Conservation (phyloP, 1,140 invertebrate genomes). For the Manduca sexta region DNA sequence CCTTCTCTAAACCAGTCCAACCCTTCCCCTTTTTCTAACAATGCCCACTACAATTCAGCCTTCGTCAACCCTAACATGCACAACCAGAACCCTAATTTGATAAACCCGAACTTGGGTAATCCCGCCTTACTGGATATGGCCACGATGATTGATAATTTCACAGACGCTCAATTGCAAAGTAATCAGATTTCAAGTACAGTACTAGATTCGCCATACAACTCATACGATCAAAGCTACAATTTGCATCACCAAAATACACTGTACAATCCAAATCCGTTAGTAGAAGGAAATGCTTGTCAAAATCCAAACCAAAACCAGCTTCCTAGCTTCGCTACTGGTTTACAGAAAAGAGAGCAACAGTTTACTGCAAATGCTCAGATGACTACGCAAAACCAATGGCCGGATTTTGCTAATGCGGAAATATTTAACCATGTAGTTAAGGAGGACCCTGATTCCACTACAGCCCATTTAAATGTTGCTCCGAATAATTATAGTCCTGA, state of each 20-base stretch:
- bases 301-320: constrained; percentile 51
- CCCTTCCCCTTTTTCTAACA: constrained; percentile 52
- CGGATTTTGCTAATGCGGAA: constrained; percentile 65
- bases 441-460: constrained; percentile 81
- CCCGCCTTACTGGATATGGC: constrained; percentile 79
- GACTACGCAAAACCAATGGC: constrained; percentile 70
- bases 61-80: constrained; percentile 70
- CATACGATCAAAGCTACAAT: constrained; percentile 68
- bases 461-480: constrained; percentile 64
- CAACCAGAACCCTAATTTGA: constrained; percentile 50
- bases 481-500: constrained; percentile 71
- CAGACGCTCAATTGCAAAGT: constrained; percentile 84
- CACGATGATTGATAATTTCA: constrained; percentile 82
- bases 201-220: constrained; percentile 80
- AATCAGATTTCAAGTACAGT: constrained; percentile 88
- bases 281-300: constrained; percentile 48
- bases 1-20: constrained; percentile 57
- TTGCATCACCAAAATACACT: constrained; percentile 64
- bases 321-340: constrained; percentile 52
- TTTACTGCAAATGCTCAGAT: constrained; percentile 32
- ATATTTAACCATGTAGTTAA: constrained; percentile 72
- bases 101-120: constrained; percentile 71
- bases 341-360: constrained; percentile 56
- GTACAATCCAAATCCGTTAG: constrained; percentile 51
- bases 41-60: constrained; percentile 64